A percentile compares a stretch with the other conserved stretches of the same genome.
Evolutionary conservation across 2,797 vertebrate genomes (phyloP).

Genomic region (Carapus acus): DNA sequence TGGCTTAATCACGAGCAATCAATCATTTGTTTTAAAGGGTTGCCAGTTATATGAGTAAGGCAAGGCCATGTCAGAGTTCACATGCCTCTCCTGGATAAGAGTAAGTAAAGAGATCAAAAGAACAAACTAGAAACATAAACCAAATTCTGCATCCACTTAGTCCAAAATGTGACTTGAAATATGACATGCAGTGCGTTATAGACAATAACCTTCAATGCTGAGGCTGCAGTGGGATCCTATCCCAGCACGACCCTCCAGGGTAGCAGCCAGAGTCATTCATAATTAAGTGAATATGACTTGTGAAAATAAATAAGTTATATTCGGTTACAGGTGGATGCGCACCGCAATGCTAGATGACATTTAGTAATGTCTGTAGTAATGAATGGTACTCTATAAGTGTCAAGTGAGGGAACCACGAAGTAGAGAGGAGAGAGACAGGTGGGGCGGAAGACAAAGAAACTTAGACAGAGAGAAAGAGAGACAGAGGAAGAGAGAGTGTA

Average conservation of each 20-base stretch:
- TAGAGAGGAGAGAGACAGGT: neutral
- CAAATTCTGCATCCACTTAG: too few relatives aligned
- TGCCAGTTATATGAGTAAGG: slow-evolving; percentile 53
- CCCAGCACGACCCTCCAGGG: slow-evolving; percentile 53
- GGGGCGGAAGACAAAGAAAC: too few relatives aligned
- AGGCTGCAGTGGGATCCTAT: slow-evolving; percentile 22
- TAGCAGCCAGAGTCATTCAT: slow-evolving; percentile 61
- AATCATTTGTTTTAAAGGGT: slow-evolving; percentile 58
- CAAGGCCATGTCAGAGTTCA: slow-evolving; percentile 20
- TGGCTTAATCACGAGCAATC: slow-evolving; percentile 53
- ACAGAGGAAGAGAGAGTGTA: too few relatives aligned
- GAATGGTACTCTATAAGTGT: slow-evolving; percentile 47
- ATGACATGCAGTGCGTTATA: too few relatives aligned
- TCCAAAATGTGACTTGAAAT: too few relatives aligned
- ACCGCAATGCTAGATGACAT: slow-evolving; percentile 54
- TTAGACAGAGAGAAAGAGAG: too few relatives aligned
- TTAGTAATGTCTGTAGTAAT: slow-evolving; percentile 57
- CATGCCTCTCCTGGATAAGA: slow-evolving; percentile 15
- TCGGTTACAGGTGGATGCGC: slow-evolving; percentile 46
- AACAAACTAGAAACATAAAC: too few relatives aligned
- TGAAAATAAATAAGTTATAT: slow-evolving; percentile 69
- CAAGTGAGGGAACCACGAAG: slow-evolving; percentile 7
- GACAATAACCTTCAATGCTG: too few relatives aligned
- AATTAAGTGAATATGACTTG: slow-evolving; percentile 61
- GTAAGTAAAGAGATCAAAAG: neutral